Base-by-base conservation (phyloP, 1,140 invertebrate genomes). In the Steinernema feltiae region DNA sequence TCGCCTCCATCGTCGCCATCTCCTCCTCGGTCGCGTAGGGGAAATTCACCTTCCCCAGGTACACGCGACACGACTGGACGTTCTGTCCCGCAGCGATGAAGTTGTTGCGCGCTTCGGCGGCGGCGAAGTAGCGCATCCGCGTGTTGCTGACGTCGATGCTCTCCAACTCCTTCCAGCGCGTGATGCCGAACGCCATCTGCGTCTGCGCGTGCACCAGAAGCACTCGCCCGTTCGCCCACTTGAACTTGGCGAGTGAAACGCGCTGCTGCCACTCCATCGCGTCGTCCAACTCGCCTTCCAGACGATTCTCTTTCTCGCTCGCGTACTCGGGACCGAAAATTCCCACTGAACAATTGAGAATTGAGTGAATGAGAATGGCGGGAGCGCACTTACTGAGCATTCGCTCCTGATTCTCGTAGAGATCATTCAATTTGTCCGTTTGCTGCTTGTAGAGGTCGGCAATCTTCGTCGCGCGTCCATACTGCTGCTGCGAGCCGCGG, bases 11-110 rank as follows among this genome's bases (percentile, higher is more conserved):
- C 0, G 88, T 88, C 1, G 84, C 81, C 3, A 91, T 87, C 83
- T 91, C 90, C 70, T 87, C 86, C 24, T 87, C 83, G n/a, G 88
- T 89, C 75, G 89, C 90, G 82, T 91, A 91, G 0, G 90, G 90
- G 77, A 91, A 90, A 75, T 89, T 82, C 15, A 76, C 74, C 74
- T 88, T 88, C 3, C 87, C 87, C 30, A 91, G 85, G 82, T 90
- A 90, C 1, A 87, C 78, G 72, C 90, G 89, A 30, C 90, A 89
- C 27, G 86, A 88, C 71, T 87, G 86, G 15, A 91, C 86, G 83
- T 90, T 90, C 77, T 90, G 88, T 3, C 85, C 87, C 0, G 90
- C 90, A 69, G 90, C 89, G 1, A 90, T 87, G 17, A 91, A 83
- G 77, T 90, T 89, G 80, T 91, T 90, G 41, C 90, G 84, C 0